phyloP scores from a whole-genome alignment of 1,140 invertebrate genomes.

The Drosophila sulfurigaster region DNA sequence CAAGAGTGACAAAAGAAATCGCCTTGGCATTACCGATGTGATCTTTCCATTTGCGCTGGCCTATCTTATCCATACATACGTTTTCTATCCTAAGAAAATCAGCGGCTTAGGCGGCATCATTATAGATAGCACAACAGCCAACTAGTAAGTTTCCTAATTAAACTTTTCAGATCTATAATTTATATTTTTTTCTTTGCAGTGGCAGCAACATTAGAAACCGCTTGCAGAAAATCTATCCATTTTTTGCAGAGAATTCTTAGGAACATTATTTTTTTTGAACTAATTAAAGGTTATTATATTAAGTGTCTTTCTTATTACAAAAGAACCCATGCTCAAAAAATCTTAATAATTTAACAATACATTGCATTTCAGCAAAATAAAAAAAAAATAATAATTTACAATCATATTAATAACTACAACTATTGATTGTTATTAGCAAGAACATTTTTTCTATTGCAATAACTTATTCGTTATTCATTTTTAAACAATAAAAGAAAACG shows the following conservation, averaged over 20 bases:
- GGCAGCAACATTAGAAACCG: constrained; percentile 34
- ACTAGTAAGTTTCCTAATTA: constrained; percentile 54
- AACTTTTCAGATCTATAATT: neutral
- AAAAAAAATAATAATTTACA: too few relatives aligned
- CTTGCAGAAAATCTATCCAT: constrained; percentile 23
- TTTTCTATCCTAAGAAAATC: constrained; percentile 26
- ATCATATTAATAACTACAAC: too few relatives aligned
- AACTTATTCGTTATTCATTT: neutral
- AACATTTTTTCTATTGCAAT: too few relatives aligned
- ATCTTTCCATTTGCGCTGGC: constrained; percentile 45
- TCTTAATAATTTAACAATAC: too few relatives aligned
- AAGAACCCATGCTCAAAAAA: too few relatives aligned
- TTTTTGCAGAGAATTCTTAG: neutral
- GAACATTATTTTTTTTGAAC: neutral
- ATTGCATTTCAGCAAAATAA: too few relatives aligned
- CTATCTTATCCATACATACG: constrained; percentile 58
- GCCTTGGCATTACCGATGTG: constrained; percentile 36
- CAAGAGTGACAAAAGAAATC: neutral
- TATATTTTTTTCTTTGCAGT: constrained; percentile 11
- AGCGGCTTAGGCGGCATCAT: constrained; percentile 42
- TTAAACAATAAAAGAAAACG: neutral
- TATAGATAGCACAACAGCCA: constrained; percentile 55
- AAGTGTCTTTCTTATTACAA: too few relatives aligned
- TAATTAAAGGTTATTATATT: too few relatives aligned
- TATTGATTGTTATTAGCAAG: too few relatives aligned